phyloP scores from a whole-genome alignment of 2,797 vertebrate genomes.

The Enteromius mattozi region DNA sequence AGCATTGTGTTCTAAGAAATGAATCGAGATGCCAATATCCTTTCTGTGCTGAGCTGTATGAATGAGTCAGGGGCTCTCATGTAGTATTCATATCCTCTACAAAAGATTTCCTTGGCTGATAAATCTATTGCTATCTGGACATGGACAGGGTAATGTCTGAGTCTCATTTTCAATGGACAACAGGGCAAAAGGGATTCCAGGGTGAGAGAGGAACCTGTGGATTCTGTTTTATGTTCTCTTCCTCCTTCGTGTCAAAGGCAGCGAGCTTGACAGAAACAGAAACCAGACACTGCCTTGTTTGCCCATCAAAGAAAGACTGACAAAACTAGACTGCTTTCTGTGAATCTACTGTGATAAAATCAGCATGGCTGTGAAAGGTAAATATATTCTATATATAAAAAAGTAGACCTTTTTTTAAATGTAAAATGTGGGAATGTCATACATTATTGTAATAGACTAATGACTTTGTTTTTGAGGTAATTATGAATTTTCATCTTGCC shows the following conservation, averaged over 20 bases:
- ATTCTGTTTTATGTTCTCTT: conserved; percentile 63
- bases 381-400: not conserved
- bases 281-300: conserved; percentile 27
- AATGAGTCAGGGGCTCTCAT: conserved; percentile 63
- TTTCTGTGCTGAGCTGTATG: conserved; percentile 59
- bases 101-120: conserved; percentile 69
- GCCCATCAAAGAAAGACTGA: conserved; percentile 19
- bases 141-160: conserved; percentile 60
- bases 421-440: not conserved
- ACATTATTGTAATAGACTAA: not conserved
- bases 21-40: conserved; percentile 60
- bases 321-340: conserved; percentile 10
- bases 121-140: conserved; percentile 63
- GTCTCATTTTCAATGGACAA: conserved; percentile 74
- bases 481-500: conserved; percentile 4
- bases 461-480: not conserved
- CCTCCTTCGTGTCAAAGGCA: conserved; percentile 45
- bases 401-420: not conserved
- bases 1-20: conserved; percentile 55
- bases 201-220: conserved; percentile 46
- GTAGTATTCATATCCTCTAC: conserved; percentile 70
- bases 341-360: not conserved
- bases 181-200: conserved; percentile 47
- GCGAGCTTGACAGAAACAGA: conserved; percentile 44
- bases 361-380: not conserved